Evolutionary conservation across 2,888 invertebrate genomes (phyloP).

Genomic region (Spatulosminthurus flaviceps): DNA sequence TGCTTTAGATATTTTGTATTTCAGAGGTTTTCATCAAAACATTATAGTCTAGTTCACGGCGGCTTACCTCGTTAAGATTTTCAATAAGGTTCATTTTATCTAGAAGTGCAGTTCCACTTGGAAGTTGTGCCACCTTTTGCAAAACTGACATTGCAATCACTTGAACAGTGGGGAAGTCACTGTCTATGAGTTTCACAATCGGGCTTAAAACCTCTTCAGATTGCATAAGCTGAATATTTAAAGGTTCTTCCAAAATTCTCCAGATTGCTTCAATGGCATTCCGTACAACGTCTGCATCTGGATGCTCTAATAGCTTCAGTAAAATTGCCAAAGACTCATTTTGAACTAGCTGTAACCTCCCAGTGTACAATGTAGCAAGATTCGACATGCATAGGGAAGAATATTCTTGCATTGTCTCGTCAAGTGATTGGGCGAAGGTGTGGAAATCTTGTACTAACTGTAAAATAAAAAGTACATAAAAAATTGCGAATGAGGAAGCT

Average conservation of each 20-base stretch:
- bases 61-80: conserved; percentile 51
- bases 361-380: conserved; percentile 56
- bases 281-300: conserved; percentile 56
- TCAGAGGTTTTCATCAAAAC: no score
- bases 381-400: conserved; percentile 50
- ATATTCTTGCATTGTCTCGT: conserved; percentile 58
- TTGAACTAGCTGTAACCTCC: conserved; percentile 58
- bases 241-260: conserved; percentile 58
- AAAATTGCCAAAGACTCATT: conserved; percentile 51
- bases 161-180: conserved; percentile 56
- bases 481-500: no score
- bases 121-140: conserved; percentile 47
- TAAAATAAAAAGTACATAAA: neutral
- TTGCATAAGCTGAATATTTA: conserved; percentile 52
- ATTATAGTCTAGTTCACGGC: no score
- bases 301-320: conserved; percentile 43
- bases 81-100: conserved; percentile 48
- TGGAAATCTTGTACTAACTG: conserved; percentile 53
- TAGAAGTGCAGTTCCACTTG: conserved; percentile 50
- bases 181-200: conserved; percentile 50
- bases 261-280: conserved; percentile 58
- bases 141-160: conserved; percentile 55
- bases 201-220: conserved; percentile 38
- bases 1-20: no score
- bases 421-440: conserved; percentile 45